These are phyloP conservation scores for Vespertilio murinus DNA, from an alignment of 2,797 vertebrate species.

Conservation along the genomic window DNA sequence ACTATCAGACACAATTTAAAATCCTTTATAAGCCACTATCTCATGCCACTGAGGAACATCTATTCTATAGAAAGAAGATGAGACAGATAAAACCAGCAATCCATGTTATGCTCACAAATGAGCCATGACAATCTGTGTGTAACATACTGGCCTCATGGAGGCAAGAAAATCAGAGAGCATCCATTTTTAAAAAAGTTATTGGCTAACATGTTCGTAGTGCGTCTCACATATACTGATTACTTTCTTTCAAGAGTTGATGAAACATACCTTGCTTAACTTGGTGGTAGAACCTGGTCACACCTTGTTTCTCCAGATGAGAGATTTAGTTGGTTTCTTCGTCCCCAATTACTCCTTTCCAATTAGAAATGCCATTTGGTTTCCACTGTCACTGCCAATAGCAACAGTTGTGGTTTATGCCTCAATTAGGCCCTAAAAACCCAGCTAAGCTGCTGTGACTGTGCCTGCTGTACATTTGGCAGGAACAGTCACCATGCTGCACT, in stretches of 20 bases:
- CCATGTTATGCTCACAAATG: not conserved
- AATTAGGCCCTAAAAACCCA: conserved; percentile 46
- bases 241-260: not conserved
- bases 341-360: not conserved
- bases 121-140: not conserved
- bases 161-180: not conserved
- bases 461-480: conserved; percentile 44
- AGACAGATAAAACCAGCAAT: not conserved
- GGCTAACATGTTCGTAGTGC: not conserved
- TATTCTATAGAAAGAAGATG: not conserved
- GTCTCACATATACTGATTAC: not conserved
- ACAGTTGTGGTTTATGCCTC: conserved; percentile 35
- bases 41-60: not conserved
- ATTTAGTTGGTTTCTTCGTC: not conserved
- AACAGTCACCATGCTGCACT: not conserved
- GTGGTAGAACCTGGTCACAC: not conserved
- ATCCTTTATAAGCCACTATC: not conserved
- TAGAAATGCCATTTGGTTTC: not conserved
- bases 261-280: not conserved
- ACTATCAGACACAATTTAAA: not conserved
- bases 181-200: not conserved
- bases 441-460: conserved; percentile 11
- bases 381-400: not conserved
- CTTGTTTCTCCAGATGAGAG: not conserved
- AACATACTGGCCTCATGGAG: not conserved